A percentile compares a stretch with the other conserved stretches of the same genome.
Evolutionary conservation across 2,113 vertebrate genomes (phyloP).

Genomic region (Alces alces): DNA sequence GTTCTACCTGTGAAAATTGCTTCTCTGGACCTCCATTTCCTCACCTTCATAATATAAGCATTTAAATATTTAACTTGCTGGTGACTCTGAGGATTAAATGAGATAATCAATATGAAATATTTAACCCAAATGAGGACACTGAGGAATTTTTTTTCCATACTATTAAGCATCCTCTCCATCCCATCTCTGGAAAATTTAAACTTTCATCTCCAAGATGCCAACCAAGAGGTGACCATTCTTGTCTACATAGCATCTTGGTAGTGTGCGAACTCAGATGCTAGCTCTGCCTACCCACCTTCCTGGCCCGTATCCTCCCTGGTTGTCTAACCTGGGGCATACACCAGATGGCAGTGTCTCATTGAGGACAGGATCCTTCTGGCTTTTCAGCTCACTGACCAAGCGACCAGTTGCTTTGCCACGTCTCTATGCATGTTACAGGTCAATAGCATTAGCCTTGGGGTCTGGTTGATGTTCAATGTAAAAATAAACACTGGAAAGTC

Average conservation of each 20-base stretch:
- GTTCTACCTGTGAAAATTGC: background rate
- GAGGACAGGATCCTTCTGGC: conserved; percentile 13
- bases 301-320: background rate
- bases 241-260: background rate
- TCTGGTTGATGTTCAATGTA: conserved; percentile 65
- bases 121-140: background rate
- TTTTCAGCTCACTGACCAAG: conserved; percentile 49
- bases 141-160: background rate
- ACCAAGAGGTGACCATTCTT: background rate
- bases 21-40: background rate
- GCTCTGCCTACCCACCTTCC: background rate
- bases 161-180: background rate
- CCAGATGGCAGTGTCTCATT: conserved; percentile 72
- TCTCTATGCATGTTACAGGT: conserved; percentile 51
- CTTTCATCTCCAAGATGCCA: background rate
- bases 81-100: background rate
- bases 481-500: conserved; percentile 62
- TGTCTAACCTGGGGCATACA: conserved; percentile 66
- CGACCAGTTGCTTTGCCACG: conserved; percentile 45
- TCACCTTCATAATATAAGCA: background rate
- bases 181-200: background rate
- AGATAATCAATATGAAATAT: background rate
- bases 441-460: conserved; percentile 64
- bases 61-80: background rate
- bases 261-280: background rate